Conservation (phyloP, 2,797 vertebrate species). For the Acomys russatus region DNA sequence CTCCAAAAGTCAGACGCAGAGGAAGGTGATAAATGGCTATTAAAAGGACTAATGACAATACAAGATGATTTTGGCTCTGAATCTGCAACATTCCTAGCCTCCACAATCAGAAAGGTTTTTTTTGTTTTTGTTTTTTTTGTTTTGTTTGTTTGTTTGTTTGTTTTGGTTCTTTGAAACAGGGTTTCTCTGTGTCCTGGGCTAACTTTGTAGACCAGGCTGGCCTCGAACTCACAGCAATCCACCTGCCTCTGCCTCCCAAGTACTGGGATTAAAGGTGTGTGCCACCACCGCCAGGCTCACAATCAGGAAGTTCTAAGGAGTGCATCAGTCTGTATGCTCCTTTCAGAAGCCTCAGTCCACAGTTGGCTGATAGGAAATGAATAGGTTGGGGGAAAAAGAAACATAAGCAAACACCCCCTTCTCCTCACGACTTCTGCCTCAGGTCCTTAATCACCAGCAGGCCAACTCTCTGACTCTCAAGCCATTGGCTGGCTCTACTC, state of each 20-base stretch:
- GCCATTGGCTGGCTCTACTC: not conserved
- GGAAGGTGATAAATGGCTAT: not conserved
- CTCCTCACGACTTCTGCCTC: not conserved
- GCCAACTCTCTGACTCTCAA: not conserved
- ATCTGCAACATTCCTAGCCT: not conserved
- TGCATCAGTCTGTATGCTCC: not conserved
- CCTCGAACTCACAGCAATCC: too few species aligned
- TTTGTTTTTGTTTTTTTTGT: too few species aligned
- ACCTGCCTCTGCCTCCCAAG: too few species aligned
- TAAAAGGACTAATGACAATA: not conserved
- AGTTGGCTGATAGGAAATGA: not conserved
- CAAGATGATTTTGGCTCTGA: too few species aligned
- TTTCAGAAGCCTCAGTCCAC: not conserved
- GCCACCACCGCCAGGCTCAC: too few species aligned
- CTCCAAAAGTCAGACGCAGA: not conserved
- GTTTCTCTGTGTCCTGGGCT: too few species aligned
- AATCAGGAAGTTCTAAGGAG: not conserved
- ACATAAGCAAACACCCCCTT: rapidly evolving
- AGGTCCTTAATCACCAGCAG: not conserved
- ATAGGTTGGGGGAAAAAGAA: not conserved
- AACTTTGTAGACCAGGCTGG: too few species aligned
- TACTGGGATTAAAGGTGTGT: too few species aligned
- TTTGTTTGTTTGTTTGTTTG: too few species aligned
- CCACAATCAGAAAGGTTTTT: not conserved
- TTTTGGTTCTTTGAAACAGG: too few species aligned